Conservation (phyloP, 1,140 invertebrate species). For the Rhagoletis zephyria region DNA sequence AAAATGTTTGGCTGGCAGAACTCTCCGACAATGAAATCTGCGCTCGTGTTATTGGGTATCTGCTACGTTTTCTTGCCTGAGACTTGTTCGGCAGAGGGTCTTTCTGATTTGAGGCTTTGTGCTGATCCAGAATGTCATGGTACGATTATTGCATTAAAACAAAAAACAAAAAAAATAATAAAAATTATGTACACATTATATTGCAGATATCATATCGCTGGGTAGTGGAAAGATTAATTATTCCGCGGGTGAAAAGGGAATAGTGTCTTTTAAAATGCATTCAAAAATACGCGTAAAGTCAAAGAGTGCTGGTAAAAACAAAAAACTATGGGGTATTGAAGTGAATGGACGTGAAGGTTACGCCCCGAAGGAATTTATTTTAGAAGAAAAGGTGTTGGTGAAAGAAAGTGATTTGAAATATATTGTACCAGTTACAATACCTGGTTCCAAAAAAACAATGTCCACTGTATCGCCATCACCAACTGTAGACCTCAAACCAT, state of each 20-base stretch:
- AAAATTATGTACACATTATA: conserved; percentile 17
- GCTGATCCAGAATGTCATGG: conserved; percentile 77
- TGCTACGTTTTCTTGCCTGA: not conserved
- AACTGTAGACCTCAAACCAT: not conserved
- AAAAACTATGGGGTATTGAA: conserved; percentile 82
- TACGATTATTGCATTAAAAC: conserved; percentile 72
- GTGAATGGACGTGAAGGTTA: conserved; percentile 82
- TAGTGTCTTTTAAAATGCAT: conserved; percentile 79
- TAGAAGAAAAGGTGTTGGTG: conserved; percentile 62
- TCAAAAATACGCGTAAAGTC: conserved; percentile 80
- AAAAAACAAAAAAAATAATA: conserved; percentile 6
- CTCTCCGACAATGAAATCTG: conserved; percentile 6
- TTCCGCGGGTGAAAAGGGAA: conserved; percentile 75
- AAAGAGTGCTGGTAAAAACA: conserved; percentile 80
- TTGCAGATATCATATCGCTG: conserved; percentile 78
- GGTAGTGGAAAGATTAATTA: conserved; percentile 79
- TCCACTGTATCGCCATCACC: not conserved
- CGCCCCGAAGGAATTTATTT: conserved; percentile 76
- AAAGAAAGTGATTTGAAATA: conserved; percentile 59
- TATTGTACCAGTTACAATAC: conserved; percentile 60
- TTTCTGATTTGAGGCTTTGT: conserved; percentile 74
- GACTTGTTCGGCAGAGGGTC: not conserved
- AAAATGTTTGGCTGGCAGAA: conserved; percentile 40
- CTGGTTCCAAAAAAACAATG: not conserved
- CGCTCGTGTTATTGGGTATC: conserved; percentile 13